These are phyloP conservation scores for Hypanus sabinus DNA, from an alignment of 2,113 vertebrate species.

Conservation along the genomic window DNA sequence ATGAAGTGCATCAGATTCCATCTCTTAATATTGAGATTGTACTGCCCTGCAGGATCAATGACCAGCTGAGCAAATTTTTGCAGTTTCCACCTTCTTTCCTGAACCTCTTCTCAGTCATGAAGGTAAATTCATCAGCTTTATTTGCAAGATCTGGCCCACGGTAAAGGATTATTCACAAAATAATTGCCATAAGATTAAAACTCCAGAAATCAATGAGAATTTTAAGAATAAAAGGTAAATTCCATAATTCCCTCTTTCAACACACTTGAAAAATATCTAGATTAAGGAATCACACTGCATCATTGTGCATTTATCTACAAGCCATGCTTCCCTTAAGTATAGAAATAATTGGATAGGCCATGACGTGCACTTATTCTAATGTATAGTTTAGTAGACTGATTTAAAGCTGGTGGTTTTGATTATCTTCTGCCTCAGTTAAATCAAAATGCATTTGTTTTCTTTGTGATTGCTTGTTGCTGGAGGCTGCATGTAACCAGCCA, in stretches of 20 bases:
- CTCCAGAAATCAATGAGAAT: background rate
- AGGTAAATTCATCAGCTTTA: too few species aligned
- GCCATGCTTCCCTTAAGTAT: background rate
- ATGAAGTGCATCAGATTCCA: too few species aligned
- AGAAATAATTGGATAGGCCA: background rate
- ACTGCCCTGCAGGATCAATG: too few species aligned
- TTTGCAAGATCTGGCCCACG: background rate
- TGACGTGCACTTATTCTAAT: background rate
- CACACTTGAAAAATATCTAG: background rate
- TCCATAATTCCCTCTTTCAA: background rate
- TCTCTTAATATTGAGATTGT: too few species aligned
- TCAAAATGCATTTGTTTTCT: conserved; percentile 5
- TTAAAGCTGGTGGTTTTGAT: background rate
- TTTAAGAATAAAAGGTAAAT: background rate
- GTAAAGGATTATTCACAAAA: background rate
- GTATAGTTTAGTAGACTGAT: background rate
- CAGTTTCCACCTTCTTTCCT: too few species aligned
- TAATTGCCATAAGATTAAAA: background rate
- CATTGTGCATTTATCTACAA: background rate
- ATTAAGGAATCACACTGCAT: background rate
- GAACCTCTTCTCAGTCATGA: too few species aligned
- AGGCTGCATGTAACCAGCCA: background rate
- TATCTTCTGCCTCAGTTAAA: background rate
- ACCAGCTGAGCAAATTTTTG: too few species aligned
- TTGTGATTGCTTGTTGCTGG: conserved; percentile 5